A percentile compares a stretch with the other conserved stretches of the same genome.
Evolutionary conservation across 1,140 invertebrate species (phyloP).

Genomic region (Heliconius eleuchia): DNA sequence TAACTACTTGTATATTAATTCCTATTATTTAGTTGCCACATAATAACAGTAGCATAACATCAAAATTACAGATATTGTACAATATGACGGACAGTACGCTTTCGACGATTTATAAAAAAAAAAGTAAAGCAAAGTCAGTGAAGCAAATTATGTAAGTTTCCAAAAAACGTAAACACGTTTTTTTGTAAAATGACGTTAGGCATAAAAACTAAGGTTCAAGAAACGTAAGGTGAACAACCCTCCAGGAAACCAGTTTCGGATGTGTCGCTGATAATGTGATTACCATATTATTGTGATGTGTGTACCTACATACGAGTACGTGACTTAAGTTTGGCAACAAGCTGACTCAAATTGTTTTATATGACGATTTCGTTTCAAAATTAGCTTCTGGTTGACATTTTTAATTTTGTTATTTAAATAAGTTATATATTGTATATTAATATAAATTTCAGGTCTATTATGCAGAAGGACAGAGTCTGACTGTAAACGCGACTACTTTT

Average conservation of each 20-base stretch:
- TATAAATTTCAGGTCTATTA: not conserved
- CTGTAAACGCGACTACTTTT: too few species aligned
- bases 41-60: not conserved
- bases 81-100: not conserved
- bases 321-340: slow-evolving; percentile 25
- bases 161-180: slow-evolving; percentile 22
- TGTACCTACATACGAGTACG: slow-evolving; percentile 1
- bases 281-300: slow-evolving; percentile 46
- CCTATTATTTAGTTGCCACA: not conserved
- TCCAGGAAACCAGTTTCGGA: slow-evolving; percentile 51
- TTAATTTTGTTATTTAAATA: not conserved
- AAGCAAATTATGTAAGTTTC: not conserved
- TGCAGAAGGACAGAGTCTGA: too few species aligned
- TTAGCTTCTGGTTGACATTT: not conserved
- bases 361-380: not conserved
- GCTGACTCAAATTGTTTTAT: not conserved
- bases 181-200: slow-evolving; percentile 14
- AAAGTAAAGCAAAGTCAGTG: not conserved
- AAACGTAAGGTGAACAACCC: slow-evolving; percentile 59
- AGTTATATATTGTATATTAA: not conserved
- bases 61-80: not conserved
- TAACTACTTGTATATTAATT: too few species aligned
- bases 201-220: slow-evolving; percentile 48
- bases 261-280: slow-evolving; percentile 52
- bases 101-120: not conserved